Evolutionary conservation across 1,140 invertebrate genomes (phyloP).

Genomic region (Pogonomyrmex barbatus): DNA sequence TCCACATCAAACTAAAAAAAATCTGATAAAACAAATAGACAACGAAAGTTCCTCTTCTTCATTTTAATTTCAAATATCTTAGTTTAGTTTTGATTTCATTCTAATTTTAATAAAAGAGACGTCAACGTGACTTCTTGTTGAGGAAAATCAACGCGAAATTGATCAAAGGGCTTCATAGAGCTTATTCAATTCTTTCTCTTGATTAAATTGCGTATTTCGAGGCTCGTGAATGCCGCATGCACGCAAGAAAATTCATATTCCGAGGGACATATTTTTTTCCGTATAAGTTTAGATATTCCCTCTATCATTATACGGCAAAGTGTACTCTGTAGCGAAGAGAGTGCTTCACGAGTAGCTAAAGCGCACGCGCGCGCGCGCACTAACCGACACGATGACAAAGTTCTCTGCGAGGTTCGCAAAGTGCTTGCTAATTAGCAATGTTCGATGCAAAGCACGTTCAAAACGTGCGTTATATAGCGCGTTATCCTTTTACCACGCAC

Average conservation of each 20-base stretch:
- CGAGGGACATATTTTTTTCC: slow-evolving; percentile 32
- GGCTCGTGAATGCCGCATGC: background rate
- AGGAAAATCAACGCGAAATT: background rate
- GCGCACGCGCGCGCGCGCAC: background rate
- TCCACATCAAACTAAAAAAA: background rate
- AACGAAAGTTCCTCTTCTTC: background rate
- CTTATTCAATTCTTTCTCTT: slow-evolving; percentile 8
- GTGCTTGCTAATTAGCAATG: slow-evolving; percentile 65
- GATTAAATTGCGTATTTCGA: background rate
- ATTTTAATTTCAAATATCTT: slow-evolving; percentile 2
- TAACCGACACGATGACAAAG: slow-evolving; percentile 21
- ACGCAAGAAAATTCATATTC: slow-evolving; percentile 16
- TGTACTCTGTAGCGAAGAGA: slow-evolving; percentile 23
- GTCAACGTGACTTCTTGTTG: background rate
- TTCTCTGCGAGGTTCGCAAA: slow-evolving; percentile 44
- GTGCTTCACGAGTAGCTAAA: slow-evolving; percentile 28
- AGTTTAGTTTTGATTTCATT: background rate
- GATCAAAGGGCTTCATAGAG: background rate
- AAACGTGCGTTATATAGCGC: slow-evolving; percentile 63
- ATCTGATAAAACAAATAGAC: background rate
- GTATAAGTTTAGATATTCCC: slow-evolving; percentile 30
- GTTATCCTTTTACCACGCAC: slow-evolving; percentile 41
- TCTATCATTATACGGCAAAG: slow-evolving; percentile 40
- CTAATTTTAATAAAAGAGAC: background rate
- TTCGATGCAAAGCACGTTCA: slow-evolving; percentile 55